Conservation (phyloP, 1,140 invertebrate species). For the Drosophila quadrilineata region DNA sequence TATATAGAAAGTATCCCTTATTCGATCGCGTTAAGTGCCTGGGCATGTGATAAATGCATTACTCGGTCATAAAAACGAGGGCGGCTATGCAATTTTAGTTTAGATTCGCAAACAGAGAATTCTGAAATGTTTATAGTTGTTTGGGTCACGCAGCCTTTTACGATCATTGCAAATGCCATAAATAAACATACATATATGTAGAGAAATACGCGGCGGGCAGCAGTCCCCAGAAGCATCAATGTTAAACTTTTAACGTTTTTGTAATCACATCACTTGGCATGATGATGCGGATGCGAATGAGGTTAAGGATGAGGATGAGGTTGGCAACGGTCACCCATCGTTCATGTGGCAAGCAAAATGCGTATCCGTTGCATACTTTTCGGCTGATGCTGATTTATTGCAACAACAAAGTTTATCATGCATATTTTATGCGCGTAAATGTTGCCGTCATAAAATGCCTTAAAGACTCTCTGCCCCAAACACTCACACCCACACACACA, state of each 20-base stretch:
- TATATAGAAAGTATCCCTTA: too few species aligned
- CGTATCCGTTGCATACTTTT: slow-evolving; percentile 62
- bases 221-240: slow-evolving; percentile 5
- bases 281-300: too few species aligned
- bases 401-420: slow-evolving; percentile 80
- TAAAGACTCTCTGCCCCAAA: slow-evolving; percentile 28
- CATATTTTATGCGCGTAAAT: slow-evolving; percentile 81
- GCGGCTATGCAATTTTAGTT: slow-evolving; percentile 45
- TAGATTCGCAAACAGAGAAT: slow-evolving; percentile 12
- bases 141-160: slow-evolving; percentile 57
- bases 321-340: too few species aligned
- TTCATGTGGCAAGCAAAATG: slow-evolving; percentile 10
- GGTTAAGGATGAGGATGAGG: too few species aligned
- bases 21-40: slow-evolving; percentile 15
- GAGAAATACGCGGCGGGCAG: too few species aligned
- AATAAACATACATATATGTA: slow-evolving; percentile 55
- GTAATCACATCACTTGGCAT: slow-evolving; percentile 76
- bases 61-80: slow-evolving; percentile 31
- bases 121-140: slow-evolving; percentile 48
- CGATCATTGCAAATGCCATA: slow-evolving; percentile 42
- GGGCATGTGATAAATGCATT: slow-evolving; percentile 32
- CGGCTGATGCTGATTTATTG: slow-evolving; percentile 69
- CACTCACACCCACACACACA: not conserved
- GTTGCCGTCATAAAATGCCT: slow-evolving; percentile 77
- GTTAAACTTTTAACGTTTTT: slow-evolving; percentile 60